Percentiles rank a stretch among this genome's conserved stretches.
Conservation (phyloP, 1,140 invertebrate species). For the Rhynchophorus ferrugineus region DNA sequence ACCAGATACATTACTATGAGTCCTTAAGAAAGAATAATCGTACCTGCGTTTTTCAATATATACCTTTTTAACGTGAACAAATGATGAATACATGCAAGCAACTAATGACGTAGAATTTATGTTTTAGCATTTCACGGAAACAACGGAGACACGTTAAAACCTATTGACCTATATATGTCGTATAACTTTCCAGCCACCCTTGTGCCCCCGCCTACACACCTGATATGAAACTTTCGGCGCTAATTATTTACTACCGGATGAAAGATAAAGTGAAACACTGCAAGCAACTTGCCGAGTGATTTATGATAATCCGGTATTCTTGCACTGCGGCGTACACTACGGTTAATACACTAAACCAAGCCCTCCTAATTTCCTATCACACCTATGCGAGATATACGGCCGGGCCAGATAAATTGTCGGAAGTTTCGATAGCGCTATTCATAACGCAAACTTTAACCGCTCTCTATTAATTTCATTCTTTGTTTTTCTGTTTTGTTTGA, state of each 20-base stretch:
- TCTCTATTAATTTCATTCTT: too few species aligned
- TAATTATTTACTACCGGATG: constrained; percentile 24
- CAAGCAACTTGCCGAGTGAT: constrained; percentile 14
- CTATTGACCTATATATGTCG: background rate
- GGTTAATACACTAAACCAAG: constrained; percentile 17
- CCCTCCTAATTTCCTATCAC: constrained; percentile 20
- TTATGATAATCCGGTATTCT: constrained; percentile 22
- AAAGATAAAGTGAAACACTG: constrained; percentile 21
- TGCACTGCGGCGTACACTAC: constrained; percentile 16
- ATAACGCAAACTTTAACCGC: too few species aligned
- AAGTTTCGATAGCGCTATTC: too few species aligned
- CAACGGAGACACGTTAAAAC: background rate
- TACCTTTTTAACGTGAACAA: too few species aligned
- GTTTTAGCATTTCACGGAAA: too few species aligned
- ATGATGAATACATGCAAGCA: too few species aligned
- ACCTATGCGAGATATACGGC: constrained; percentile 17
- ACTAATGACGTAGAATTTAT: too few species aligned
- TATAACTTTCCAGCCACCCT: background rate
- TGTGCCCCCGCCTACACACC: background rate
- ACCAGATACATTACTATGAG: too few species aligned
- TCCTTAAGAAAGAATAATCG: too few species aligned
- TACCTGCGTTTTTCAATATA: background rate
- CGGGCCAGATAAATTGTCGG: constrained; percentile 14
- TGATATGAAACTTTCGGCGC: constrained; percentile 13
- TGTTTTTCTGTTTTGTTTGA: too few species aligned